Percentiles rank a stretch among this genome's conserved stretches.
Evolutionary conservation across 2,113 vertebrate genomes (phyloP).

Genomic region (Coracopsis vasa): DNA sequence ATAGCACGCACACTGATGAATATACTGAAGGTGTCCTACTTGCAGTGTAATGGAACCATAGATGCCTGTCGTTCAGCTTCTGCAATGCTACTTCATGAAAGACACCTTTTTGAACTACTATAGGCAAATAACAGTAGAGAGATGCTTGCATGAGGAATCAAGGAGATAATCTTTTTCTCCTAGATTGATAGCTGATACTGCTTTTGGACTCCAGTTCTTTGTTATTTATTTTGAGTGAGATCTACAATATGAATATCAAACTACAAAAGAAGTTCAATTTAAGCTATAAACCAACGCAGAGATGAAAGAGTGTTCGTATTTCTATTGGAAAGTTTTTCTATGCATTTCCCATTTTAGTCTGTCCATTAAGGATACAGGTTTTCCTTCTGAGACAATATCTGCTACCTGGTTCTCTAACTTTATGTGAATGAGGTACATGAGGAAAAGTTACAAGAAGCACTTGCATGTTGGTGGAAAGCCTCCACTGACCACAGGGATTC

Average conservation of each 20-base stretch:
- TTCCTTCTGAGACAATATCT: not conserved
- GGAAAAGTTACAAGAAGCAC: not conserved
- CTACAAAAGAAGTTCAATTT: not conserved
- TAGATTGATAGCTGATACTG: not conserved
- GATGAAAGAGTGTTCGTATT: not conserved
- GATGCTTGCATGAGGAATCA: not conserved
- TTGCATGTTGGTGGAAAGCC: not conserved
- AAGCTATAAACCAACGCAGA: not conserved
- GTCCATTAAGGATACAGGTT: not conserved
- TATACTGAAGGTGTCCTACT: not conserved
- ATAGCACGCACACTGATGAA: not conserved
- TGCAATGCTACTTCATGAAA: not conserved
- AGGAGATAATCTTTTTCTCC: not conserved
- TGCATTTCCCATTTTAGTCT: not conserved
- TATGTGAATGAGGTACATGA: not conserved
- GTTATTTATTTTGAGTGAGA: not conserved
- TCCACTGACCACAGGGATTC: not conserved
- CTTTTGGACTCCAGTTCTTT: not conserved
- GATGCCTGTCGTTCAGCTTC: not conserved
- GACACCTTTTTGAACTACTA: not conserved
- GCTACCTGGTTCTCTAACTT: not conserved
- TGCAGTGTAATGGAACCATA: not conserved
- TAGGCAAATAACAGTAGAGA: not conserved
- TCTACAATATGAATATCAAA: not conserved
- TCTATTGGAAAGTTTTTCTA: not conserved